A percentile compares a stretch with the other conserved stretches of the same genome.
Evolutionary conservation across 2,888 invertebrate genomes (phyloP).

Genomic region (Mesorhabditis belari): DNA sequence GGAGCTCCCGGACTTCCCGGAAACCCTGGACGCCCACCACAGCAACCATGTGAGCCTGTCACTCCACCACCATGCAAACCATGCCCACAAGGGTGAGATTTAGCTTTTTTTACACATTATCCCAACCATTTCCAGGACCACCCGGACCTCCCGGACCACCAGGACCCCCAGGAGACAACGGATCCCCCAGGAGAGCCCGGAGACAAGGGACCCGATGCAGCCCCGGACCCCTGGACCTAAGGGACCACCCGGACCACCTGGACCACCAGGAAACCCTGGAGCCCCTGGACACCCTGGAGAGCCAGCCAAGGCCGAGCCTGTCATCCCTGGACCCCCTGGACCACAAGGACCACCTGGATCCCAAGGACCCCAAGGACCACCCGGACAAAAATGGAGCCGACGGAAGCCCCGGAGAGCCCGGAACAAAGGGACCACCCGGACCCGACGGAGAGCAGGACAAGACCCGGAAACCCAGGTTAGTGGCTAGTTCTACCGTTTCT

Average conservation of each 20-base stretch:
- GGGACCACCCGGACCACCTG: slow-evolving; percentile 35
- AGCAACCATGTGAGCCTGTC: slow-evolving; percentile 35
- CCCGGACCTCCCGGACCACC: slow-evolving; percentile 35
- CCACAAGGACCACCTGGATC: slow-evolving; percentile 31
- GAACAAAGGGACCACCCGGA: slow-evolving; percentile 33
- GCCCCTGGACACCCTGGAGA: slow-evolving; percentile 35
- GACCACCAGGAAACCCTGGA: slow-evolving; percentile 34
- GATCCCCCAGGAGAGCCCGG: slow-evolving; percentile 24
- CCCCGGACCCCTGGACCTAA: slow-evolving; percentile 33
- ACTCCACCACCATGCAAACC: slow-evolving; percentile 42
- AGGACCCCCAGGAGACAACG: slow-evolving; percentile 1
- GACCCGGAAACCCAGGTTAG: slow-evolving; percentile 27
- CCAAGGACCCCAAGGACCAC: slow-evolving; percentile 32
- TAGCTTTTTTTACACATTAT: background rate
- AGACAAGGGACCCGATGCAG: slow-evolving; percentile 36
- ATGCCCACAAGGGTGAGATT: slow-evolving; percentile 33
- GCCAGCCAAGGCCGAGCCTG: slow-evolving; percentile 31
- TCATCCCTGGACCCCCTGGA: slow-evolving; percentile 40
- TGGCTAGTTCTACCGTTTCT: too few relatives aligned
- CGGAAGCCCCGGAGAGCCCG: slow-evolving; percentile 34
- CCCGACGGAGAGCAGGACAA: slow-evolving; percentile 33
- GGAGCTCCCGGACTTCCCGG: slow-evolving; percentile 40
- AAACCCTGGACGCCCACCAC: slow-evolving; percentile 40
- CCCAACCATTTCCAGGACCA: slow-evolving; percentile 19
- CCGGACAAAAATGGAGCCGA: slow-evolving; percentile 32